These are phyloP conservation scores for Salticus scenicus DNA, from an alignment of 2,888 invertebrate species.

Conservation along the genomic window DNA sequence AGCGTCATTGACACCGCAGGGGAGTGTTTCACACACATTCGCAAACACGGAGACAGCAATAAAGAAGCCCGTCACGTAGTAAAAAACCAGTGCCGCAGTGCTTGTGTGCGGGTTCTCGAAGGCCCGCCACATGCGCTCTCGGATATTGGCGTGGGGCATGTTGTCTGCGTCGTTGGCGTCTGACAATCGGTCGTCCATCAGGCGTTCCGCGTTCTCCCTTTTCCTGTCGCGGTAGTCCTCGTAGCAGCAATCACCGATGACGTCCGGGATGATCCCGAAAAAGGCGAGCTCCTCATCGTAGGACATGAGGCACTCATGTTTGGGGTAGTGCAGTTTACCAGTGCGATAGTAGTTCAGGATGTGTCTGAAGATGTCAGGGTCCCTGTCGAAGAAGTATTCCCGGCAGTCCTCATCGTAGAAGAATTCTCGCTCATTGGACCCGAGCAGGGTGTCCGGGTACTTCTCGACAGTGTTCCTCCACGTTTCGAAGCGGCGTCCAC, in stretches of 20 bases:
- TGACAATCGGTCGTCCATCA: constrained; percentile 97
- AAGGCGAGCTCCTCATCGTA: constrained; percentile 99
- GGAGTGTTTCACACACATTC: constrained; percentile 98
- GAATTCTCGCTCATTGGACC: constrained; percentile 97
- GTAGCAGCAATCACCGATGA: constrained; percentile 99
- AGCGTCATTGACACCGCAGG: constrained; percentile 83
- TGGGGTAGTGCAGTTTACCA: constrained; percentile 98
- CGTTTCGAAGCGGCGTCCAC: constrained; percentile 94
- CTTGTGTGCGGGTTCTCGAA: constrained; percentile 99
- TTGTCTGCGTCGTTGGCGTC: constrained; percentile 88
- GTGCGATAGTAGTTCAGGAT: constrained; percentile 99
- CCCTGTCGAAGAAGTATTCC: constrained; percentile 99
- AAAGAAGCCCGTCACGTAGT: constrained; percentile 99
- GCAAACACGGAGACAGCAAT: constrained; percentile 99
- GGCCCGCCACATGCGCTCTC: constrained; percentile 99
- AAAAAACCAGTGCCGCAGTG: constrained; percentile 98
- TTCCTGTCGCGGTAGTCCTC: constrained; percentile 99
- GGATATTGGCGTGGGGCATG: constrained; percentile 82
- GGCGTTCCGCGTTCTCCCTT: constrained; percentile 97
- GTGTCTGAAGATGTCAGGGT: constrained; percentile 98
- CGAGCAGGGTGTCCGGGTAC: constrained; percentile 97
- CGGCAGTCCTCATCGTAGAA: constrained; percentile 99
- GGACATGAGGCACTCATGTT: constrained; percentile 98
- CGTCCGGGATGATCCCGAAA: constrained; percentile 97
- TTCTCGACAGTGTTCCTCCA: constrained; percentile 99